A percentile compares a stretch with the other conserved stretches of the same genome.
These are phyloP conservation scores for Elanus axillaris DNA, from an alignment of 2,113 vertebrate species.

Conservation along the genomic window DNA sequence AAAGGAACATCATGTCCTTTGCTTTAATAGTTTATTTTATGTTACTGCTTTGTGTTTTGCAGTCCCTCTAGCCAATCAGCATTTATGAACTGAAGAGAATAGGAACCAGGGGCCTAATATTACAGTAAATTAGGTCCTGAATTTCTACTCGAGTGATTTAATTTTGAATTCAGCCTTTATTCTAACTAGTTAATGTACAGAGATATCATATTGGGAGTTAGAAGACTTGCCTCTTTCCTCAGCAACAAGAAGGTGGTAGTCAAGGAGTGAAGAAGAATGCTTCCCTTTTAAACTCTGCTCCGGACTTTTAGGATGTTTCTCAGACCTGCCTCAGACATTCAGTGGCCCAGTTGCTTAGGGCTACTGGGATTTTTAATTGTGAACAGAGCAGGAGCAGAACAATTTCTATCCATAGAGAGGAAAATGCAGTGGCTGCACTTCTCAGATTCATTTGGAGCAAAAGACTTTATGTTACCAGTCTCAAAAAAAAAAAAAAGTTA, in stretches of 20 bases:
- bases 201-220: slow-evolving; percentile 1
- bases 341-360: not conserved
- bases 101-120: slow-evolving; percentile 56
- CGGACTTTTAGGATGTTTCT: not conserved
- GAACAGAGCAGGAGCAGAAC: not conserved
- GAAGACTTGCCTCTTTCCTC: not conserved
- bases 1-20: slow-evolving; percentile 61
- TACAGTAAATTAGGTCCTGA: slow-evolving; percentile 44
- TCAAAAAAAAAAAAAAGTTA: not conserved
- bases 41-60: slow-evolving; percentile 41
- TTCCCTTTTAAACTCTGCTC: not conserved
- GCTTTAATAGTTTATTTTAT: slow-evolving; percentile 56
- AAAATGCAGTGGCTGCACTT: not conserved
- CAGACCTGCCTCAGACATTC: not conserved
- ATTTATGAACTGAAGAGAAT: slow-evolving; percentile 60
- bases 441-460: not conserved
- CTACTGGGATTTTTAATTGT: not conserved
- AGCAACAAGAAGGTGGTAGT: not conserved
- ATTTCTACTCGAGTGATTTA: slow-evolving; percentile 15
- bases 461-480: not conserved
- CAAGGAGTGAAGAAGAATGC: not conserved
- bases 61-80: slow-evolving; percentile 59
- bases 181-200: slow-evolving; percentile 43
- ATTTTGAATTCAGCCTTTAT: slow-evolving; percentile 56
- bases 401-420: not conserved